Evolutionary conservation across 2,888 invertebrate genomes (phyloP), one percentile per base, ranked within the genome.

Genomic region (Pterostichus niger): DNA sequence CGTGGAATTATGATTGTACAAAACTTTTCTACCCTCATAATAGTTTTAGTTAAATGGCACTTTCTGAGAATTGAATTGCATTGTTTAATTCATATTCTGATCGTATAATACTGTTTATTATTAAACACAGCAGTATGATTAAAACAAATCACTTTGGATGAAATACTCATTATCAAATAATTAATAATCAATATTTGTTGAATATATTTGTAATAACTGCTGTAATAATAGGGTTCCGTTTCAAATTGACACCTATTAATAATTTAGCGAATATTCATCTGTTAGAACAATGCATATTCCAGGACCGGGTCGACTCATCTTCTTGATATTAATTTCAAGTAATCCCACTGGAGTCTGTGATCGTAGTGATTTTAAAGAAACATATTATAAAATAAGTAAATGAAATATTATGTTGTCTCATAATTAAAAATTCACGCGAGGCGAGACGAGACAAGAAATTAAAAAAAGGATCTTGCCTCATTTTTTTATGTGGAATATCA

Each of bases 111-210:
- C 64, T 35, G 64, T 64, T 31, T 64, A 64, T 64, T 64, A 64
- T 64, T 11, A 35, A 64, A 61, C 10, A 33, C 68, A 71, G 33
- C 40, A 40, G 24, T 15, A 10, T 44, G 68, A 68, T 68, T 68
- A 44, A 56, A 68, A 71, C 68, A 71, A 71, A 71, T 71, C 44
- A 71, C 44, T 40, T 44, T 71, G 44, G 44, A 71, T 71, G 68
- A 71, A 44, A 71, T 71, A 71, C 68, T 71, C 68, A 71, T 71
- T 71, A 71, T 71, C 68, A 40, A 71, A 71, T 71, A 44, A 71
- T 71, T 71, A 44, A 44, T 71, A 71, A 71, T 71, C 40, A 71
- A 71, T 71, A 44, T 71, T n/a, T 44, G 68, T 40, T 44, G 44
- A 71, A 71, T 71, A 44, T 71, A 71, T 71, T 64, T 44, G 68